phyloP scores from a whole-genome alignment of 2,797 vertebrate species.

The Syngnathus acus region DNA sequence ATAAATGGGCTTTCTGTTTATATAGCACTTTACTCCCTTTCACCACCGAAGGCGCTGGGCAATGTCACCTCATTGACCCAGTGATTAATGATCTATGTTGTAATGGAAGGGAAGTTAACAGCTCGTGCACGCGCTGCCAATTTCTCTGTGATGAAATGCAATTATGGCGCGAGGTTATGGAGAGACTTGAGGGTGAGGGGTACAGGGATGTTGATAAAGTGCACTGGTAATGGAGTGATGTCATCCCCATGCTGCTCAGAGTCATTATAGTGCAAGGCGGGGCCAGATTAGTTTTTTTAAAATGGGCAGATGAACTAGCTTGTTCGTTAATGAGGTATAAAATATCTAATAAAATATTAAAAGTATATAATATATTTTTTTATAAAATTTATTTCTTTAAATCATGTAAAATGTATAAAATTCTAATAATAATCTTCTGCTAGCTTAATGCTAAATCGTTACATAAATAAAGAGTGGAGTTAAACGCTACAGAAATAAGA shows the following conservation, averaged over 20 bases:
- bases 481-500: background rate
- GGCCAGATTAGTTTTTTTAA: background rate
- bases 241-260: background rate
- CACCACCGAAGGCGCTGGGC: background rate
- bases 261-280: background rate
- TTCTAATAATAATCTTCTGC: too few species aligned
- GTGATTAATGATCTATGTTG: constrained; percentile 4
- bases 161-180: background rate
- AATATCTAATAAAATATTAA: background rate
- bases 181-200: background rate
- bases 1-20: background rate
- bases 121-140: background rate
- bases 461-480: background rate
- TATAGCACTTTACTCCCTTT: background rate
- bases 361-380: background rate
- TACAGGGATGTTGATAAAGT: background rate
- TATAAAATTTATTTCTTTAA: too few species aligned
- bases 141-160: constrained; percentile 1
- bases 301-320: background rate
- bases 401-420: too few species aligned
- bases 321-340: background rate
- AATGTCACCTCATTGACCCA: constrained; percentile 7
- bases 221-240: background rate
- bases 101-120: constrained; percentile 3
- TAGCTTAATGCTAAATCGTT: too few species aligned